phyloP scores from a whole-genome alignment of 2,888 invertebrate genomes.

The Lycia hirtaria region DNA sequence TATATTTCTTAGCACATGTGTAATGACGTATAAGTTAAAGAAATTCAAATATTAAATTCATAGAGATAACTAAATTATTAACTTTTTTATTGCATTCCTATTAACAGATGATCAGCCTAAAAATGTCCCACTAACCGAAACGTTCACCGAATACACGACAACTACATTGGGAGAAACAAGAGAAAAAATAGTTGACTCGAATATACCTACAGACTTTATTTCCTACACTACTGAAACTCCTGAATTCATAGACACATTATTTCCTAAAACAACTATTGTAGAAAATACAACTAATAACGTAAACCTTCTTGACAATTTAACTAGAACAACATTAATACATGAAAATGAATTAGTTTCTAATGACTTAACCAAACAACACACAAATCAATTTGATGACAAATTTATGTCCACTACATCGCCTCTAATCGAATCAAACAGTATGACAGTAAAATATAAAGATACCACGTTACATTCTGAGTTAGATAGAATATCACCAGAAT shows the following conservation, averaged over 20 bases:
- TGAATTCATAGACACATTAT: slow-evolving; percentile 25
- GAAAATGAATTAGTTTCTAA: neutral
- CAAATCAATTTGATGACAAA: neutral
- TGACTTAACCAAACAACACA: neutral
- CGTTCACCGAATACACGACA: slow-evolving; percentile 63
- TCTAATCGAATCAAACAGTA: neutral
- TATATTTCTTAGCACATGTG: neutral
- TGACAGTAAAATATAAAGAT: neutral
- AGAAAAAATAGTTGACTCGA: slow-evolving; percentile 53
- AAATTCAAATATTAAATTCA: neutral
- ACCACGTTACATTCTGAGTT: neutral
- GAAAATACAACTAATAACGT: slow-evolving; percentile 6
- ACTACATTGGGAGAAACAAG: slow-evolving; percentile 58
- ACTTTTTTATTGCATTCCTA: slow-evolving; percentile 73
- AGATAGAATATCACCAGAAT: neutral
- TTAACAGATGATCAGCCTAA: slow-evolving; percentile 83
- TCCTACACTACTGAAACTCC: slow-evolving; percentile 30
- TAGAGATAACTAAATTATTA: slow-evolving; percentile 33
- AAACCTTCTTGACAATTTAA: neutral
- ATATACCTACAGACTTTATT: slow-evolving; percentile 44
- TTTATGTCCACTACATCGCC: neutral
- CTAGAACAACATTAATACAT: neutral
- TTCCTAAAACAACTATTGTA: slow-evolving; percentile 6
- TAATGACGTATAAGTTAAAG: neutral
- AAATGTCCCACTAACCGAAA: slow-evolving; percentile 81